These are phyloP conservation scores for Melitaea cinxia DNA, from an alignment of 1,140 invertebrate genomes.

Conservation along the genomic window DNA sequence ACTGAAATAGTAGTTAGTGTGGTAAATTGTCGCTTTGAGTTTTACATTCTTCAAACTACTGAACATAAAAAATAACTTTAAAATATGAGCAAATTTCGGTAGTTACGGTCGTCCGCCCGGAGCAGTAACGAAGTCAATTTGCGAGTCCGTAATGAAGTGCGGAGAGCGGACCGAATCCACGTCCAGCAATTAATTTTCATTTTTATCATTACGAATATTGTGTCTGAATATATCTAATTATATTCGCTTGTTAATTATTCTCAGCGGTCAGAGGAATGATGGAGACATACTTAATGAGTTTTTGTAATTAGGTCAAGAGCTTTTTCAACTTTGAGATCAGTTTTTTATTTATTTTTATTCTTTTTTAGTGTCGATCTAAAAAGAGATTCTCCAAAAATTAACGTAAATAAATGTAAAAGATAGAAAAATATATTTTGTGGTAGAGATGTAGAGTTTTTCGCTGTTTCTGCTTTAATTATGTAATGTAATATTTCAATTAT, in stretches of 20 bases:
- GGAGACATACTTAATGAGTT: neutral
- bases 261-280: neutral
- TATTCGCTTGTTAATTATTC: constrained; percentile 1
- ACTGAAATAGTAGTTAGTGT: no score
- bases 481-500: no score
- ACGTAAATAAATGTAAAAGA: no score
- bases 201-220: constrained; percentile 25
- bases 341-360: neutral
- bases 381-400: no score
- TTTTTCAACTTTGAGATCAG: neutral
- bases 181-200: constrained; percentile 42
- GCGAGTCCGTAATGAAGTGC: constrained; percentile 42
- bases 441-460: no score
- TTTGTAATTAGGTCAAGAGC: neutral
- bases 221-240: constrained; percentile 15
- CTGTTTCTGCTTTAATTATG: no score
- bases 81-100: constrained; percentile 27
- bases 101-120: constrained; percentile 16
- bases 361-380: no score
- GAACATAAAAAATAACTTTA: constrained; percentile 16
- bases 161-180: constrained; percentile 7
- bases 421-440: no score
- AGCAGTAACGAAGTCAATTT: constrained; percentile 43
- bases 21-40: constrained; percentile 1
- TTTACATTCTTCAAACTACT: constrained; percentile 16